Base-by-base conservation (phyloP, 1,140 invertebrate genomes). In the Mycetomoellerius zeteki region DNA sequence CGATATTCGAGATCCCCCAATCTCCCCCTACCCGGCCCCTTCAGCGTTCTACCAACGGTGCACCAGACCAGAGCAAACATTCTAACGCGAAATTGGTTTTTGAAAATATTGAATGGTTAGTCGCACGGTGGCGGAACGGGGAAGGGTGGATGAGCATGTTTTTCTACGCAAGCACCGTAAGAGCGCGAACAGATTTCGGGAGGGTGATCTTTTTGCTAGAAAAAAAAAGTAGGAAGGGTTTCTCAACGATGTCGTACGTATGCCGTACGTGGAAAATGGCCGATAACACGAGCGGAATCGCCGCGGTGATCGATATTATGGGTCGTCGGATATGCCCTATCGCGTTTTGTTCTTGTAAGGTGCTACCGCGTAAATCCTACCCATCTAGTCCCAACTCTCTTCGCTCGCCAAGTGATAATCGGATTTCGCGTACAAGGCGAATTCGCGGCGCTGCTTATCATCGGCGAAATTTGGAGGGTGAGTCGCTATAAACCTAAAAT, bases 1-100 rank as follows among this genome's bases (percentile, higher is more conserved):
- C 86, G 90, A 91, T 91, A 91, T 89, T 65, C 85, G 24, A 27
- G 37, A 52, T 62, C 60, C 60, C 60, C 50, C 67, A 60, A 56
- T 73, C 19, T 21, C 33, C 33, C 75, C 52, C 58, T 54, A 16
- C 14, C 6, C 76, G 43, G 54, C 43, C 67, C 88, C 47, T 64
- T 78, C 47, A 43, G 81, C 84, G 52, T 87, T 77, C 58, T 58
- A 24, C 54, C 89, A 58, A 85, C 78, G 75, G 58, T 73, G 78
- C 85, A 75, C 80, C 87, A 72, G 52, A 69, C 80, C 87, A 72
- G 52, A 58, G 90, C 88, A 91, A 91, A 91, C 90, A 91, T 80
- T 88, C 88, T 91, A 91, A 91, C 90, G 88, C 90, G 90, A 91
- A 91, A 91, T 91, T 91, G 90, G 76, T 91, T 91, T 91, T 91